These are phyloP conservation scores for Riptortus pedestris DNA, from an alignment of 1,140 invertebrate species.

Conservation along the genomic window DNA sequence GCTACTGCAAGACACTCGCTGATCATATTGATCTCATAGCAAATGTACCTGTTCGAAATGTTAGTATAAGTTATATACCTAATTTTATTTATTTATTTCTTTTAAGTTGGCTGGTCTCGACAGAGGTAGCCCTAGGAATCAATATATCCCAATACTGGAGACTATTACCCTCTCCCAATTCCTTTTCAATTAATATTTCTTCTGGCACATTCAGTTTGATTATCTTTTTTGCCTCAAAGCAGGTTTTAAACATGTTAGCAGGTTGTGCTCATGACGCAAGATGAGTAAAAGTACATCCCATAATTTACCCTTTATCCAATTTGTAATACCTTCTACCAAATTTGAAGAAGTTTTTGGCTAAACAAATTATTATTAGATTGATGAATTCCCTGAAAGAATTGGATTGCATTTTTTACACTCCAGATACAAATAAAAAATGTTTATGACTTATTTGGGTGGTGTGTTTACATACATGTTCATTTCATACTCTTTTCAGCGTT, in stretches of 20 bases:
- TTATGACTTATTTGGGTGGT: neutral
- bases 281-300: neutral
- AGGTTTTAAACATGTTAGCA: neutral
- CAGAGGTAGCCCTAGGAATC: neutral
- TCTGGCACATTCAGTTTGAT: neutral
- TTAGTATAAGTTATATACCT: constrained; percentile 37
- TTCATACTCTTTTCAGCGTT: neutral
- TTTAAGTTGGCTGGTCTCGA: neutral
- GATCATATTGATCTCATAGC: constrained; percentile 60
- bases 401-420: neutral
- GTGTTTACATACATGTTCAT: neutral
- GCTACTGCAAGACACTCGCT: constrained; percentile 39
- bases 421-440: neutral
- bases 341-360: neutral
- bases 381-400: neutral
- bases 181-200: neutral
- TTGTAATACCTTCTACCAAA: neutral
- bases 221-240: neutral
- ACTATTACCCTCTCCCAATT: neutral
- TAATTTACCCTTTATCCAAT: neutral
- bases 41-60: constrained; percentile 60
- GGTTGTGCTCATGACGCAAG: neutral
- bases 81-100: neutral
- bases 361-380: neutral
- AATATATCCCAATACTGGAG: neutral